These are phyloP conservation scores for Antitype chi DNA, from an alignment of 2,888 invertebrate species.

Conservation along the genomic window DNA sequence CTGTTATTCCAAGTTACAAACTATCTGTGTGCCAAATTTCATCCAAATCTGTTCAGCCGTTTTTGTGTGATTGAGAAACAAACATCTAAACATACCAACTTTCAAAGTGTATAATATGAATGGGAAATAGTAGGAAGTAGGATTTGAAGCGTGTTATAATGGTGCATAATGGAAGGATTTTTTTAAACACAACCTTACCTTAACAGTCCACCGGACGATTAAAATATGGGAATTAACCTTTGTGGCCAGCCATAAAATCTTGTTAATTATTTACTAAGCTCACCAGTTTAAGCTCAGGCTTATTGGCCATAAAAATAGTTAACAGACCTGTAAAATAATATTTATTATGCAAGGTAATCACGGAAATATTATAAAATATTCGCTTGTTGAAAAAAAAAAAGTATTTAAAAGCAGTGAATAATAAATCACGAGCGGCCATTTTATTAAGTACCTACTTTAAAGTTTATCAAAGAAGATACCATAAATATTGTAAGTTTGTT, in stretches of 20 bases:
- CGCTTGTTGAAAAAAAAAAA: not conserved
- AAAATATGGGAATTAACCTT: not conserved
- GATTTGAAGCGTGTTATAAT: not conserved
- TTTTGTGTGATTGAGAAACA: too few species aligned
- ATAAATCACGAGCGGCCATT: not conserved
- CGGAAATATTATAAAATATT: not conserved
- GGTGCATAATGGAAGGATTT: not conserved
- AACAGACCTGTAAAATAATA: conserved; percentile 5
- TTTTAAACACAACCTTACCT: not conserved
- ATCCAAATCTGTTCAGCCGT: too few species aligned
- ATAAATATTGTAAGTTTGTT: conserved; percentile 26
- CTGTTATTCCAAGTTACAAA: too few species aligned
- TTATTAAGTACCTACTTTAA: not conserved
- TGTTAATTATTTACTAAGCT: conserved; percentile 31
- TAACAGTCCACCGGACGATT: not conserved
- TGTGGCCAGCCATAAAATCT: conserved; percentile 1
- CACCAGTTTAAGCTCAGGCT: conserved; percentile 6
- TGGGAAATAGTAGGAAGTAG: too few species aligned
- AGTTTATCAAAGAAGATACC: conserved; percentile 10
- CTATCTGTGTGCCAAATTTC: too few species aligned
- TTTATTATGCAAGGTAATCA: conserved; percentile 19
- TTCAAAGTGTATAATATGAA: too few species aligned
- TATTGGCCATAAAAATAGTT: conserved; percentile 24
- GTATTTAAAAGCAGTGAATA: not conserved
- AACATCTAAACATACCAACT: too few species aligned